Evolutionary conservation across 1,140 invertebrate genomes (phyloP).

Genomic region (Drosophila pallidifrons): DNA sequence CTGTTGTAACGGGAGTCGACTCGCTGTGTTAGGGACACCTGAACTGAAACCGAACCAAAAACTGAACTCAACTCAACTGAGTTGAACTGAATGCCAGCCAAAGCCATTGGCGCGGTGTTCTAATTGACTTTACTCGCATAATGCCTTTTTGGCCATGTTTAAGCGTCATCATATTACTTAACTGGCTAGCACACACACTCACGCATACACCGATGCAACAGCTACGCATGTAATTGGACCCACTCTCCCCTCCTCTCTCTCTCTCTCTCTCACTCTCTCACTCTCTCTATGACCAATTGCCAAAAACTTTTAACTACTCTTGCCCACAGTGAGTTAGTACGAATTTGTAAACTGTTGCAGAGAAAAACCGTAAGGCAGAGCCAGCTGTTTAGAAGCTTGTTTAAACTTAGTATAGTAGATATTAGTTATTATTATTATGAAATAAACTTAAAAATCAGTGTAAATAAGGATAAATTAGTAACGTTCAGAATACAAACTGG

Average conservation of each 20-base stretch:
- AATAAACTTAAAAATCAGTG: too few relatives aligned
- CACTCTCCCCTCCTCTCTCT: not conserved
- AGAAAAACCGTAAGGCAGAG: too few relatives aligned
- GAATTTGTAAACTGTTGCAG: not conserved
- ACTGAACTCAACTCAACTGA: too few relatives aligned
- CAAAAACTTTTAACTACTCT: slow-evolving; percentile 21
- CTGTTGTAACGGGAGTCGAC: slow-evolving; percentile 6
- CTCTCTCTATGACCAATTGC: slow-evolving; percentile 17
- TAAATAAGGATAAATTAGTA: too few relatives aligned
- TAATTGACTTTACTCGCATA: slow-evolving; percentile 77
- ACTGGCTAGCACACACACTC: slow-evolving; percentile 14
- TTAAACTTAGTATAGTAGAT: too few relatives aligned
- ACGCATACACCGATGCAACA: not conserved
- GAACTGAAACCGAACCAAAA: not conserved
- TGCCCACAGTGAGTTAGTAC: not conserved
- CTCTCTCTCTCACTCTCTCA: not conserved
- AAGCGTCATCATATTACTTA: slow-evolving; percentile 73
- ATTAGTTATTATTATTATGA: too few relatives aligned
- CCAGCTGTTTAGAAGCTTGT: too few relatives aligned
- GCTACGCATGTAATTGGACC: slow-evolving; percentile 37
- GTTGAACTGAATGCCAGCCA: slow-evolving; percentile 7
- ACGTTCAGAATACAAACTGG: too few relatives aligned
- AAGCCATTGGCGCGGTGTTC: slow-evolving; percentile 32
- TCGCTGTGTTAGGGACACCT: slow-evolving; percentile 3
- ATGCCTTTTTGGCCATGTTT: slow-evolving; percentile 74